Conservation (phyloP, 2,797 vertebrate genomes). For the Ctenopoma kingsleyae region DNA sequence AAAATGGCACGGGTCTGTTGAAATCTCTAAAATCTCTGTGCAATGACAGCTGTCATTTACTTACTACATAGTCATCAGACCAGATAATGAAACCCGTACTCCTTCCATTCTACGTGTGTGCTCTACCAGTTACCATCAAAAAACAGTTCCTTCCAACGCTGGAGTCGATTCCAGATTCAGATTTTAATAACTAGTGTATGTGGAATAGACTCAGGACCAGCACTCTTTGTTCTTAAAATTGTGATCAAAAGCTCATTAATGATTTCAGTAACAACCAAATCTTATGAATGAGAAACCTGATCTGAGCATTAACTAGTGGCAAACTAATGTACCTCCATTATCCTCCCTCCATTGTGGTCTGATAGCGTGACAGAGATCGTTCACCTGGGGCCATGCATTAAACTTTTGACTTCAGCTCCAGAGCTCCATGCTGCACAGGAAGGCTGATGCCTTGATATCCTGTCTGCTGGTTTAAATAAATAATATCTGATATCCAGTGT, state of each 20-base stretch:
- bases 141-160: conserved; percentile 20
- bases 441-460: background rate
- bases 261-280: conserved; percentile 25
- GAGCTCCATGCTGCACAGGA: conserved; percentile 1
- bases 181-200: background rate
- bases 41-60: conserved; percentile 43
- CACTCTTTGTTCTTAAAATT: background rate
- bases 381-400: conserved; percentile 8
- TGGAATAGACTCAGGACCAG: background rate
- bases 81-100: conserved; percentile 8
- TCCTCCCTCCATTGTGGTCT: conserved; percentile 8
- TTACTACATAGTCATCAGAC: background rate
- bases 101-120: background rate
- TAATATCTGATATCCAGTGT: background rate
- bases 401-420: conserved; percentile 18
- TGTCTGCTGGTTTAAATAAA: background rate
- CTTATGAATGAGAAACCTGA: conserved; percentile 6
- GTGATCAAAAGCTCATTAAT: conserved; percentile 24
- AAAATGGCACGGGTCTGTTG: conserved; percentile 1
- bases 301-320: conserved; percentile 17
- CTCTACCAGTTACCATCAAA: conserved; percentile 11
- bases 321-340: conserved; percentile 32
- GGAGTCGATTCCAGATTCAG: conserved; percentile 28
- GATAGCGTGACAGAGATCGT: conserved; percentile 15
- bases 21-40: conserved; percentile 7